Percentiles rank a stretch among this genome's conserved stretches.
Conservation (phyloP, 2,797 vertebrate genomes). For the Luscinia megarhynchos region DNA sequence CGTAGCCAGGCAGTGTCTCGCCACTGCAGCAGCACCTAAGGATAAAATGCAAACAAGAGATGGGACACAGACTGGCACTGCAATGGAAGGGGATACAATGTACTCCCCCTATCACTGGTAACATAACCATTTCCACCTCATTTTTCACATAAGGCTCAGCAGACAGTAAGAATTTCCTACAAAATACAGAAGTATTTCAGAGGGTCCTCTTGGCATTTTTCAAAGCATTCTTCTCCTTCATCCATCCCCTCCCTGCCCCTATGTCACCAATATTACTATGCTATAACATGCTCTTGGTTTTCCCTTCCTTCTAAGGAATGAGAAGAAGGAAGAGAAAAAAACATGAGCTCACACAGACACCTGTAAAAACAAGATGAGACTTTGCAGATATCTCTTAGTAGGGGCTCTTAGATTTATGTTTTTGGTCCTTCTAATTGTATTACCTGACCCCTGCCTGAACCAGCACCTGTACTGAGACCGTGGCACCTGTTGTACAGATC, state of each 20-base stretch:
- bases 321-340: neutral
- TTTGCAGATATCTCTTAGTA: neutral
- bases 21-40: constrained; percentile 82
- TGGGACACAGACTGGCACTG: neutral
- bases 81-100: neutral
- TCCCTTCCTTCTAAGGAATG: neutral
- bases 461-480: neutral
- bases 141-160: neutral
- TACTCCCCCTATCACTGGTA: neutral
- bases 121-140: neutral
- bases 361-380: neutral
- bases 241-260: neutral
- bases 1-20: constrained; percentile 54
- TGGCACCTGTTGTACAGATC: neutral
- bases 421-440: neutral
- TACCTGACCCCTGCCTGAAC: neutral
- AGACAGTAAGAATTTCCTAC: neutral
- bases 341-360: neutral
- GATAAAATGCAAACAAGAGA: neutral
- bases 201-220: neutral
- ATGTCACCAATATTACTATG: neutral
- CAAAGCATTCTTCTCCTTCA: neutral
- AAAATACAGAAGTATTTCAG: neutral
- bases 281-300: neutral
- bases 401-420: neutral